Percentiles rank a stretch among this genome's conserved stretches.
Evolutionary conservation across 2,113 vertebrate species (phyloP).

Genomic region (Psilopsiagon aymara): DNA sequence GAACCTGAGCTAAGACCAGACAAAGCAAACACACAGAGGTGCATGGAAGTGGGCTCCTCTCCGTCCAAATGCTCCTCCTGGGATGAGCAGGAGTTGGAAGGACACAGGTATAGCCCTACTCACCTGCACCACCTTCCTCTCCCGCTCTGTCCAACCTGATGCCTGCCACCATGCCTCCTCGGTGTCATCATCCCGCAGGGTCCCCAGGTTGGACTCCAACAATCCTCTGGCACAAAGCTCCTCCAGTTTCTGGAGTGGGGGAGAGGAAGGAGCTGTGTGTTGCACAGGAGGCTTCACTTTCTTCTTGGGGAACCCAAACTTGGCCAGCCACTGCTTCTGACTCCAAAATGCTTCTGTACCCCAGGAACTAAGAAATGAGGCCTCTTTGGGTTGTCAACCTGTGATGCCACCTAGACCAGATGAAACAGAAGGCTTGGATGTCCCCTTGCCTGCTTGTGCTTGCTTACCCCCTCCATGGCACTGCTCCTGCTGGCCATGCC

Average conservation of each 20-base stretch:
- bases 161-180: constrained; percentile 11
- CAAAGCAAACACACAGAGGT: not conserved
- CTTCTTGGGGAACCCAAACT: not conserved
- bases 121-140: constrained; percentile 69
- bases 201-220: constrained; percentile 36
- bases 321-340: not conserved
- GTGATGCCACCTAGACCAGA: not conserved
- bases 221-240: constrained; percentile 41
- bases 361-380: too few species aligned
- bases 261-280: not conserved
- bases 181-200: constrained; percentile 16
- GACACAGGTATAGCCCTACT: not conserved
- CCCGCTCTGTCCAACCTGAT: constrained; percentile 1
- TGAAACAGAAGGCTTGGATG: not conserved
- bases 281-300: not conserved
- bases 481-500: constrained; percentile 68
- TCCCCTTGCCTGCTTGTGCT: not conserved
- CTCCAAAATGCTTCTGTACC: accelerated
- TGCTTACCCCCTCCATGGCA: constrained; percentile 70
- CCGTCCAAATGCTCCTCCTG: not conserved
- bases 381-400: not conserved
- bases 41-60: not conserved
- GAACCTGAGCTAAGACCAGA: not conserved
- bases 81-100: not conserved
- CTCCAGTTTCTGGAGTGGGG: constrained; percentile 68